Base-by-base conservation (phyloP, 1,140 invertebrate species). In the Palaemon carinicauda region DNA sequence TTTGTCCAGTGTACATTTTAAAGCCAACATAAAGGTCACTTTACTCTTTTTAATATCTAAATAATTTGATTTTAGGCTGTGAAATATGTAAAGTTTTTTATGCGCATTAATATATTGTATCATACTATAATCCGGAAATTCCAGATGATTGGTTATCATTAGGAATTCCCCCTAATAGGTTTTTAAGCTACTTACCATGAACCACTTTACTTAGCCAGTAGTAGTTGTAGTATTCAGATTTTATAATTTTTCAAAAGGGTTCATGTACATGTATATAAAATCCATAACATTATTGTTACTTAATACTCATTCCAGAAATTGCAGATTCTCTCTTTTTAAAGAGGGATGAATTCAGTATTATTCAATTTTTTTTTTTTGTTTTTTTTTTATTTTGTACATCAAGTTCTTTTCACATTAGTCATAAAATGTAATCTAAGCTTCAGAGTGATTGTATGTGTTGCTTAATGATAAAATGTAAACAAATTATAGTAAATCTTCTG, bases 41-140 rank as follows among this genome's bases (percentile, higher is more conserved):
- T 41, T 17, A 31, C 56, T 33, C 54, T 80, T 54, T 52, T 80
- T 33, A 56, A 31, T 60, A 56, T 60, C 33, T 31, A 80, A 14
- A 80, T 54, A 27, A 14, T 77, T 80, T 80, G 78, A 80, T 80
- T 80, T 80, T 80, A 80, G 78, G 78, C 78, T 80, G 78, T 80
- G 78, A 80, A 80, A 80, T 80, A 60, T 80, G 56, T 80, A 54
- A 80, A 56, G 78, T 80, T 80, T 80, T 80, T 80, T 52, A 60
- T 80, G 78, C 56, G 78, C 78, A 80, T 56, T 31, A 52, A 54
- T 54, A 14, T 54, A 50, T 80, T 56, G 78, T 50, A 65, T 54
- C 56, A 41, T 41, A 41, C 41, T 52, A 60, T 19, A 60, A 31
- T 31, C 54, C 33, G n/a, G 52, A 33, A 60, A 54, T 80, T 60